phyloP scores from a whole-genome alignment of 53 echinoderm and acorn worm species.

The Paracentrotus lividus region DNA sequence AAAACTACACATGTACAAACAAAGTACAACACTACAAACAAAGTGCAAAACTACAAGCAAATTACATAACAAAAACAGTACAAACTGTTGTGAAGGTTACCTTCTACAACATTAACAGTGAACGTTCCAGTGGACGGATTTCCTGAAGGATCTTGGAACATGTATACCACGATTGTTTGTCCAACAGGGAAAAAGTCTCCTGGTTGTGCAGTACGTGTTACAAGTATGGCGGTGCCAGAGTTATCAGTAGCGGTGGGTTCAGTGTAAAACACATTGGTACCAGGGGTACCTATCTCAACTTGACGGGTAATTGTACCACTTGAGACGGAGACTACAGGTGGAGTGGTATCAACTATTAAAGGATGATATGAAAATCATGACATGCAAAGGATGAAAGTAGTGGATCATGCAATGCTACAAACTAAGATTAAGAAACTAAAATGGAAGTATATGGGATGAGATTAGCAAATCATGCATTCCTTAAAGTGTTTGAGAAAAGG shows the following conservation, averaged over 20 bases:
- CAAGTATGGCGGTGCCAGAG: not conserved
- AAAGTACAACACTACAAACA: too few relatives aligned
- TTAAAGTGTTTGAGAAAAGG: too few relatives aligned
- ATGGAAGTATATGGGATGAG: not conserved
- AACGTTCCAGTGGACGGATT: constrained; percentile 7
- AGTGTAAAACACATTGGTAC: not conserved
- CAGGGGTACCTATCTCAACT: not conserved
- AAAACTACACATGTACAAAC: too few relatives aligned
- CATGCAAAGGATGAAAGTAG: not conserved
- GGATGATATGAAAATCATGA: not conserved
- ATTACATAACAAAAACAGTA: not conserved
- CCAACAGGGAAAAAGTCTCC: constrained; percentile 54
- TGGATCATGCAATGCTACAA: not conserved
- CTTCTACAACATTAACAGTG: constrained; percentile 21
- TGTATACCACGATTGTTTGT: not conserved
- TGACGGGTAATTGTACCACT: not conserved
- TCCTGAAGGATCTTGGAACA: constrained; percentile 39
- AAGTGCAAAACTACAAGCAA: not conserved
- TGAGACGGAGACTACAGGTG: not conserved
- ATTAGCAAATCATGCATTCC: not conserved
- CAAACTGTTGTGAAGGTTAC: not conserved
- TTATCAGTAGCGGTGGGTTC: constrained; percentile 41
- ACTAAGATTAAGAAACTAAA: not conserved
- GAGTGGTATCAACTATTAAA: constrained; percentile 33
- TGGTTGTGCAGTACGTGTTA: constrained; percentile 26